Percentiles rank a stretch among this genome's conserved stretches.
Evolutionary conservation across 2,797 vertebrate genomes (phyloP).

Genomic region (Siniperca scherzeri): DNA sequence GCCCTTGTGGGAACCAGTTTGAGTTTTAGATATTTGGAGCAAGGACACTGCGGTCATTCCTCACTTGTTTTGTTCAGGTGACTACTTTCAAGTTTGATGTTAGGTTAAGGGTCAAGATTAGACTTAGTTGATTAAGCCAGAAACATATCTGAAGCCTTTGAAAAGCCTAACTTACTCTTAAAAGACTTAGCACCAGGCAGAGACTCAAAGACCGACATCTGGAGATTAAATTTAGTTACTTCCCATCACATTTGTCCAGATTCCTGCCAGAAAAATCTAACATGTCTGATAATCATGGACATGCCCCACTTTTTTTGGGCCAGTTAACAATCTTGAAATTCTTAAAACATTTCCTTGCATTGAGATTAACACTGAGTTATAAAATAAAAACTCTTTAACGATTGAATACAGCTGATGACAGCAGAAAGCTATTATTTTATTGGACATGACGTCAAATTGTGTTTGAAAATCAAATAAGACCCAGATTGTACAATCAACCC

Average conservation of each 20-base stretch:
- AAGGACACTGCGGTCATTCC: conserved; percentile 14
- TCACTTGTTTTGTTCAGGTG: not conserved
- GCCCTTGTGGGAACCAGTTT: conserved; percentile 39
- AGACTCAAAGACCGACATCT: not conserved
- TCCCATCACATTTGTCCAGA: not conserved
- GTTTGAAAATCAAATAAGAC: too few relatives aligned
- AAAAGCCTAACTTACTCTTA: not conserved
- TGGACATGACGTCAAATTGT: too few relatives aligned
- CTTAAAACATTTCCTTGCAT: too few relatives aligned
- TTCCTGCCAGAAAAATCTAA: not conserved
- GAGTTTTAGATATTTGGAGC: conserved; percentile 18
- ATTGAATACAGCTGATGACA: too few relatives aligned
- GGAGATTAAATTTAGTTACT: not conserved
- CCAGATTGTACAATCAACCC: too few relatives aligned
- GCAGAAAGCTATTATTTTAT: too few relatives aligned
- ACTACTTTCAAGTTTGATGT: conserved; percentile 1
- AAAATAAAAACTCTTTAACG: too few relatives aligned
- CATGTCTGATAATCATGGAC: not conserved
- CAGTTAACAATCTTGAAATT: not conserved
- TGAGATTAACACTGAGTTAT: too few relatives aligned
- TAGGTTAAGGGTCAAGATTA: conserved; percentile 7
- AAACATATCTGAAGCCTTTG: conserved; percentile 5
- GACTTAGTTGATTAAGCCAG: not conserved
- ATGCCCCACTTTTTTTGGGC: not conserved
- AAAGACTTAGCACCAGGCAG: not conserved